Conservation (phyloP, 2,888 invertebrate genomes). For the Epinotia brunnichana region DNA sequence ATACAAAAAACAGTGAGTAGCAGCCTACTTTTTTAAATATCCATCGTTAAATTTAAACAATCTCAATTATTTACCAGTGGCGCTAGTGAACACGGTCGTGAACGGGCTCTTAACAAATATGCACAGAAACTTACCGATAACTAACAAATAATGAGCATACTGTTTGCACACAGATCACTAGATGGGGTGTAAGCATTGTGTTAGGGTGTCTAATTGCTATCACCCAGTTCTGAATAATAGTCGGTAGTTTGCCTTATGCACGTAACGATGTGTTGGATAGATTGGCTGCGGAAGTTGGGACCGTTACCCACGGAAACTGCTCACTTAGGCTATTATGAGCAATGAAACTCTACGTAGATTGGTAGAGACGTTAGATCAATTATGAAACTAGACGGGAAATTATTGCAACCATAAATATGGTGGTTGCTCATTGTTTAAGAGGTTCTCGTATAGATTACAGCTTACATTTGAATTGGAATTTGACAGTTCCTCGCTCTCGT, state of each 20-base stretch:
- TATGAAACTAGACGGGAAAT: not conserved
- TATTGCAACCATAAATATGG: not conserved
- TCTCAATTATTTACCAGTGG: no score
- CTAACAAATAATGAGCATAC: not conserved
- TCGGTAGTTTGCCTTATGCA: not conserved
- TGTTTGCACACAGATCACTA: slow-evolving; percentile 9
- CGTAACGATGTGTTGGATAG: slow-evolving; percentile 33
- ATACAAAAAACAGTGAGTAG: no score
- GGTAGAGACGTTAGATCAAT: not conserved
- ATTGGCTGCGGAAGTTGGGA: slow-evolving; percentile 7
- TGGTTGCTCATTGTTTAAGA: not conserved
- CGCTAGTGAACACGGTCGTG: no score
- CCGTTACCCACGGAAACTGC: slow-evolving; percentile 9
- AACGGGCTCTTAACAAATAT: no score
- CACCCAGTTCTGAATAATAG: slow-evolving; percentile 37
- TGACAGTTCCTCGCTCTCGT: not conserved
- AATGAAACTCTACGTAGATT: slow-evolving; percentile 5
- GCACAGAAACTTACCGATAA: not conserved
- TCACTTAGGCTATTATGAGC: slow-evolving; percentile 10
- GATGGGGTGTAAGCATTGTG: slow-evolving; percentile 25
- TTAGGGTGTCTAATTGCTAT: slow-evolving; percentile 40
- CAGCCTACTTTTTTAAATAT: no score
- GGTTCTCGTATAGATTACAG: not conserved
- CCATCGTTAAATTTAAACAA: no score
- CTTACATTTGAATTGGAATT: not conserved